Base-by-base conservation (phyloP, 1,140 invertebrate genomes). In the Hormaphis cornu region DNA sequence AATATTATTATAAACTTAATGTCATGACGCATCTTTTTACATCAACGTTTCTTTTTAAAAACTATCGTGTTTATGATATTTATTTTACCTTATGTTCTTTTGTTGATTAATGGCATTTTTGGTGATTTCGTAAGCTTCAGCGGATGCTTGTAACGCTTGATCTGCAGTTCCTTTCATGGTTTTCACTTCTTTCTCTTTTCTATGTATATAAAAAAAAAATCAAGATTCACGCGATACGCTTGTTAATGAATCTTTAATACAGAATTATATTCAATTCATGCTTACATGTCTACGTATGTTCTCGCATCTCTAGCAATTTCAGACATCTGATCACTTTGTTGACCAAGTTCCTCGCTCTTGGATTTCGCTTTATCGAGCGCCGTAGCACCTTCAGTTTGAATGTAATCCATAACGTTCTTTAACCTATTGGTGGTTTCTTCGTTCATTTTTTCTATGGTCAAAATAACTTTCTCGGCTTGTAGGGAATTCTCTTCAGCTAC, bases 271-370 rank as follows among this genome's bases (percentile, higher is more conserved):
- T 0, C 3, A 53, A 53, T n/a, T 63, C 3, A 20, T 14, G 22
- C 86, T 70, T 87, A 84, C 79, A 85, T 81, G 72, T 94, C 88
- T 1, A 91, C 90, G 3, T 90, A 74, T 14, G 84, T 77, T 22
- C 93, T 82, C 4, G 95, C 91, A 76, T 94, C 87, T 69, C 90
- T 84, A 0, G 95, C 92, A 50, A 96, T 90, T 16, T 86, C 82
- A 1, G 93, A 93, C 89, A 97, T 96, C 73, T 91, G 86, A 24
- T 89, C 83, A 18, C 91, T 95, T 75, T 95, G 90, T 72, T 93
- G 88, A 7, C 93, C 94, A 77, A 93, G 91, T 78, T 91, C 85
- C 48, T 86, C 83, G 0, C 93, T 91, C 44, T 90, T 85, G 73
- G 89, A 86, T 75, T 86, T 83, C 0, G 94, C 94, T 73, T 89